Conservation (phyloP, 2,113 vertebrate species). For the Cheirogaleus medius region DNA sequence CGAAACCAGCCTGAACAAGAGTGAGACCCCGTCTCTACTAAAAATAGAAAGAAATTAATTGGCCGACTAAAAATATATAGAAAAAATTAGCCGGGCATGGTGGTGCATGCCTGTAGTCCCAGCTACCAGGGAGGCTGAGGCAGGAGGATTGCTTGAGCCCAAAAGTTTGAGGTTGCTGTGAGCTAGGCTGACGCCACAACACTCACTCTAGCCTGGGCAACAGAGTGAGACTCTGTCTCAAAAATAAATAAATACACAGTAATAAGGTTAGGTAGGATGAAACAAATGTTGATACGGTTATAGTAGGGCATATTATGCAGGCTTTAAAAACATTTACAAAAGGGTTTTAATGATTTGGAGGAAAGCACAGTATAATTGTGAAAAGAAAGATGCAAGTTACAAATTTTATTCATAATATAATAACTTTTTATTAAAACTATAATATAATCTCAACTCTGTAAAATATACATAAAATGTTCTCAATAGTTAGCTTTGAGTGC, state of each 20-base stretch:
- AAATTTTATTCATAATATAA: background rate
- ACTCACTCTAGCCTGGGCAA: too few relatives aligned
- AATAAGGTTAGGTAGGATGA: background rate
- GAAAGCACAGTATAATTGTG: background rate
- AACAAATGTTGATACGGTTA: background rate
- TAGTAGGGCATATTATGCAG: background rate
- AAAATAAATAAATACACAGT: background rate
- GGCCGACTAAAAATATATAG: too few relatives aligned
- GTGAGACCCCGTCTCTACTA: too few relatives aligned
- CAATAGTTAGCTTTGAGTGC: background rate
- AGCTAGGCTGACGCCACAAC: too few relatives aligned
- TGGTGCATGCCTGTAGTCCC: too few relatives aligned
- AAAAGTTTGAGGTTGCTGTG: too few relatives aligned
- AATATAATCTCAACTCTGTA: slow-evolving; percentile 5
- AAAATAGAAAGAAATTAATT: too few relatives aligned
- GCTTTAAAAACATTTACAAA: background rate
- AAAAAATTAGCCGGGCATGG: too few relatives aligned
- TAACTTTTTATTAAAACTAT: background rate
- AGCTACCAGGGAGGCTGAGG: too few relatives aligned
- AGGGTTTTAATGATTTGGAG: background rate
- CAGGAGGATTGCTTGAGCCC: too few relatives aligned
- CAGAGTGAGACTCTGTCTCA: too few relatives aligned
- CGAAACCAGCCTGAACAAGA: too few relatives aligned
- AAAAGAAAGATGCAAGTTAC: background rate
- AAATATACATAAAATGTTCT: background rate